Evolutionary conservation across 2,888 invertebrate species (phyloP), one percentile per base, ranked within the genome.

Genomic region (Apotomis turbidana): DNA sequence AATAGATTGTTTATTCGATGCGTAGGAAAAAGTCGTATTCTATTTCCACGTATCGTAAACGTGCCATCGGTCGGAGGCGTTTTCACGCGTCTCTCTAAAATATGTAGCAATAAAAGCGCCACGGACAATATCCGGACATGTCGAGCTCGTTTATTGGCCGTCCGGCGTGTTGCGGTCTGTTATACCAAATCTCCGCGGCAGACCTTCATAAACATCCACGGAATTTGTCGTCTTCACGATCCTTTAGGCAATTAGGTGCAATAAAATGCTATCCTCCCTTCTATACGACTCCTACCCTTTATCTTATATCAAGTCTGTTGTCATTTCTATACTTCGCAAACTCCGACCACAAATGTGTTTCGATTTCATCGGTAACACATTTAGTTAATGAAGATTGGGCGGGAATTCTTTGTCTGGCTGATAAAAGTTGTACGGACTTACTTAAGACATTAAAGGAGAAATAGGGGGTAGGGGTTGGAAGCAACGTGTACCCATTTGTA

Each of bases 401-500:
- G 79, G 74, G 78, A 83, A 83, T 80, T 85, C 84, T 85, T 86
- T 86, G 85, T 85, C 79, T 78, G 77, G 76, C 82, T 85, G 89
- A 89, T 89, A 90, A 90, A 88, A 87, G 80, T 85, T 84, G 81
- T 84, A 82, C 83, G 80, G 81, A 85, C 84, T 86, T 82, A 85
- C 82, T 90, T 87, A 86, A 90, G 87, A 87, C 85, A 86, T 87
- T 88, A 89, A 88, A 85, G 81, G 78, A 86, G 85, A 88, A 87
- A 87, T 87, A 87, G 83, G 83, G 81, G 80, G 82, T 83, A 85
- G 81, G 86, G 87, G 87, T 87, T 88, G 85, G 85, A 84, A 86
- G 84, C 83, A 86, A 83, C 84, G 85, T 89, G 88, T 89, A 86
- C 85, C 88, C 87, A 91, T 92, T 91, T 91, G 91, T 91, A 89